A percentile compares a stretch with the other conserved stretches of the same genome.
Conservation (phyloP, 2,888 invertebrate genomes). For the Polydrusus cervinus region DNA sequence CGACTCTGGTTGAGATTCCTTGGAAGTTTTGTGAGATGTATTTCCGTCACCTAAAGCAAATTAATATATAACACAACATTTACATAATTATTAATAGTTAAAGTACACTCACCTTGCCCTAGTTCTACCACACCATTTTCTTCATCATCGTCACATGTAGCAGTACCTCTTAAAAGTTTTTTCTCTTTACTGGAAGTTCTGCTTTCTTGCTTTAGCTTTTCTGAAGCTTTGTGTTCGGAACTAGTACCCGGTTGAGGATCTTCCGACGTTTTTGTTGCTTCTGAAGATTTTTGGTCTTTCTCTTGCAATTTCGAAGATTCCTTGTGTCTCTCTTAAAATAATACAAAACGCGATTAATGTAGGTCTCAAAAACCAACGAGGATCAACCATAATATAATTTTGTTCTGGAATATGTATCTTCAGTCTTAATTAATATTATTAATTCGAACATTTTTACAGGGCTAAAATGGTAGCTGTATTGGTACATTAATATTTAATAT, state of each 20-base stretch:
- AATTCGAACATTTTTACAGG: no score
- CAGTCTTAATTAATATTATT: no score
- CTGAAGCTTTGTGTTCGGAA: constrained; percentile 37
- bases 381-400: no score
- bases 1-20: neutral
- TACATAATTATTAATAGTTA: no score
- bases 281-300: constrained; percentile 13
- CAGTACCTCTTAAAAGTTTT: constrained; percentile 58
- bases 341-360: neutral
- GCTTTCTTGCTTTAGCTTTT: constrained; percentile 47
- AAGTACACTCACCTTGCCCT: constrained; percentile 20
- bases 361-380: neutral
- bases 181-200: constrained; percentile 59
- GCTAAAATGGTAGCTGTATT: no score
- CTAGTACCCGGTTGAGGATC: constrained; percentile 42
- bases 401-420: no score
- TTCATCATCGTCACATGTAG: constrained; percentile 56
- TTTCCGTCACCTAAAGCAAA: constrained; percentile 4
- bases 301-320: constrained; percentile 37
- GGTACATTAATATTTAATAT: no score
- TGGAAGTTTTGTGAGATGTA: neutral
- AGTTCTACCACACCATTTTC: constrained; percentile 8
- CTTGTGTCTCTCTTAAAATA: constrained; percentile 46
- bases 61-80: neutral
- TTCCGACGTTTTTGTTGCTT: constrained; percentile 20